Conservation (phyloP, 2,113 vertebrate species). For the Mionectes macconnelli region DNA sequence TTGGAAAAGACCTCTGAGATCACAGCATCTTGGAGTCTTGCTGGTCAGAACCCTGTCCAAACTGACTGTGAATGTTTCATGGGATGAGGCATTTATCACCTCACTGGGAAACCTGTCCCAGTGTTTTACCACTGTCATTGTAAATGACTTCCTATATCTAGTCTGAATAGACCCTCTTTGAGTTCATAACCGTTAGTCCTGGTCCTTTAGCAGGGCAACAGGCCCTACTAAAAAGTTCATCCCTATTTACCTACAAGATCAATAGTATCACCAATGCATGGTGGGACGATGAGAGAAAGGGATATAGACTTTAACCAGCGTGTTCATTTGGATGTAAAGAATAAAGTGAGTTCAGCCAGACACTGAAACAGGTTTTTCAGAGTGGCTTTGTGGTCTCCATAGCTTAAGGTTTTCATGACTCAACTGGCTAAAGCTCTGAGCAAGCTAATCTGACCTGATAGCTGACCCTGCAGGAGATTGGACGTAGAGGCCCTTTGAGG, state of each 20-base stretch:
- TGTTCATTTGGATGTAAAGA: neutral
- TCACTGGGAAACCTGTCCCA: neutral
- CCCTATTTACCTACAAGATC: neutral
- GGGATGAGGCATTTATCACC: neutral
- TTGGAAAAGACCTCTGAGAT: neutral
- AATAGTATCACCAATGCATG: rapidly evolving
- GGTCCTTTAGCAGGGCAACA: neutral
- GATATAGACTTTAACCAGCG: neutral
- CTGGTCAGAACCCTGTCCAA: neutral
- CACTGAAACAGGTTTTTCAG: neutral
- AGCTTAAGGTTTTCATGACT: neutral
- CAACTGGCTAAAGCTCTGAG: neutral
- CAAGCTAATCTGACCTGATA: neutral
- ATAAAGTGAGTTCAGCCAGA: neutral
- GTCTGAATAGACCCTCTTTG: neutral
- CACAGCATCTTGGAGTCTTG: neutral
- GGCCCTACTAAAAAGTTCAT: neutral
- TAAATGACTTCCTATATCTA: neutral
- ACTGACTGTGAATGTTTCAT: neutral
- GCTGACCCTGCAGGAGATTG: neutral
- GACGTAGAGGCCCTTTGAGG: neutral
- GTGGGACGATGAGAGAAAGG: neutral
- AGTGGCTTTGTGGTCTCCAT: neutral
- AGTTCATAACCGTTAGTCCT: neutral
- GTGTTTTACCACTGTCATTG: neutral